Base-by-base conservation (phyloP, 1,140 invertebrate genomes). In the Venustaconcha ellipsiformis region DNA sequence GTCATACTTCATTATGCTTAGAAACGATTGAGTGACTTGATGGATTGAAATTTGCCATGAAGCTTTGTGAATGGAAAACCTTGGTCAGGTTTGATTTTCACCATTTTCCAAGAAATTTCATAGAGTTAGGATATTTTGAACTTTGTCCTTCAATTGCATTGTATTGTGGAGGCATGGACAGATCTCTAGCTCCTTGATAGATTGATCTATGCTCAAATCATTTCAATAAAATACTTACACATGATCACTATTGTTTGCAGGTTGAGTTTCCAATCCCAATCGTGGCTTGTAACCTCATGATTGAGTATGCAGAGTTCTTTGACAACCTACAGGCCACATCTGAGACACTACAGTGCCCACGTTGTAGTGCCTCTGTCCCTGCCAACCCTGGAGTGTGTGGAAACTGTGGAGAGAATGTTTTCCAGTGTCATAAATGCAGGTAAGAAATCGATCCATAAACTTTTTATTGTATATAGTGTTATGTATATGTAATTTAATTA, bases 371-470 rank as follows among this genome's bases (percentile, higher is more conserved):
- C 12, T 96, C 96, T 8, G 90, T 99, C 0, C 96, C 97, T 0
- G 96, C 98, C 0, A 98, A 98, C 91, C 97, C 98, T 0, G 98
- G 98, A 1, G 97, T 99, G 0, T 99, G 98, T 88, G 94, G 94
- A 0, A 99, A 99, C 88, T 99, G 98, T 88, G 98, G 97, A 4
- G 98, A 99, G 89, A 99, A 99, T 89, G 98, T 99, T 0, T 99
- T 97, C 89, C 98, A 99, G 85, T 99, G 97, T 88, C 96, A 98
- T 89, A 99, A 99, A 90, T 99, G 97, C 91, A 94, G 96, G 93
- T 94, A 84, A 84, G 75, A 62, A 58, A 3, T 65, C 37, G 55
- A 57, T 30, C 11, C 23, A 18, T n/a, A 62, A 62, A 12, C 13
- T n/a, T n/a, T 62, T 62, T 62, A 18, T n/a, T 23, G 23, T 62